phyloP scores from a whole-genome alignment of 2,888 invertebrate species.

The Cryptocephalus primarius region DNA sequence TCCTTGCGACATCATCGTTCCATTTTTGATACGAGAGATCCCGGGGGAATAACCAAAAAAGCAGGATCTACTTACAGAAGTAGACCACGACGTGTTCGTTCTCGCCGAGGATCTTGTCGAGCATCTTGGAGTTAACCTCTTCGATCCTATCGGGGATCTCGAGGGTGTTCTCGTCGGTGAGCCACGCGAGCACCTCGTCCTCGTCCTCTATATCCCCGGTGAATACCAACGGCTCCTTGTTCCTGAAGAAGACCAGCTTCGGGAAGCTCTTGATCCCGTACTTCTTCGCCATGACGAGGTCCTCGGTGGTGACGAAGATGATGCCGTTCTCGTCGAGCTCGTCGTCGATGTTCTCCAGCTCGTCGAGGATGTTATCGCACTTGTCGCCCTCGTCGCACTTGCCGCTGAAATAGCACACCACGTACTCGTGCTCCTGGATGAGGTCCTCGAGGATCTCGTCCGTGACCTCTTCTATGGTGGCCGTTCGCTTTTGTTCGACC shows the following conservation, averaged over 20 bases:
- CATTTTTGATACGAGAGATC: too few relatives aligned
- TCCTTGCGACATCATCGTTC: too few relatives aligned
- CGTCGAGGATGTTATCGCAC: slow-evolving; percentile 75
- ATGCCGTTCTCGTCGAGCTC: slow-evolving; percentile 88
- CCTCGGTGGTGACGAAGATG: slow-evolving; percentile 88
- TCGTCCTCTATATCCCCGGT: slow-evolving; percentile 79
- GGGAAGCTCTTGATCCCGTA: slow-evolving; percentile 78
- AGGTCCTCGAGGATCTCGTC: slow-evolving; percentile 79
- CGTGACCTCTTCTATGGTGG: slow-evolving; percentile 89
- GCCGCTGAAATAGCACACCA: slow-evolving; percentile 88
- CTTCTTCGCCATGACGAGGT: slow-evolving; percentile 67
- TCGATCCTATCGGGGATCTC: slow-evolving; percentile 90
- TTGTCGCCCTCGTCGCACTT: slow-evolving; percentile 80
- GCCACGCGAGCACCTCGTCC: slow-evolving; percentile 83
- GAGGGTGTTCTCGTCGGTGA: slow-evolving; percentile 81
- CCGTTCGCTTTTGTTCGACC: slow-evolving; percentile 75
- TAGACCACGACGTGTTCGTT: slow-evolving; percentile 85
- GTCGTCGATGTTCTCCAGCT: slow-evolving; percentile 85
- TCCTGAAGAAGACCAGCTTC: slow-evolving; percentile 79
- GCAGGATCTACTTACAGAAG: slow-evolving; percentile 83
- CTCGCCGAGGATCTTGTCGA: slow-evolving; percentile 79
- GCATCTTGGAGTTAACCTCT: slow-evolving; percentile 81
- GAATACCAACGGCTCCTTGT: slow-evolving; percentile 78
- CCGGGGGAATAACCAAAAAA: too few relatives aligned
- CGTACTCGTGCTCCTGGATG: slow-evolving; percentile 84